These are phyloP conservation scores for Bedellia somnulentella DNA, from an alignment of 2,888 invertebrate species.

Conservation along the genomic window DNA sequence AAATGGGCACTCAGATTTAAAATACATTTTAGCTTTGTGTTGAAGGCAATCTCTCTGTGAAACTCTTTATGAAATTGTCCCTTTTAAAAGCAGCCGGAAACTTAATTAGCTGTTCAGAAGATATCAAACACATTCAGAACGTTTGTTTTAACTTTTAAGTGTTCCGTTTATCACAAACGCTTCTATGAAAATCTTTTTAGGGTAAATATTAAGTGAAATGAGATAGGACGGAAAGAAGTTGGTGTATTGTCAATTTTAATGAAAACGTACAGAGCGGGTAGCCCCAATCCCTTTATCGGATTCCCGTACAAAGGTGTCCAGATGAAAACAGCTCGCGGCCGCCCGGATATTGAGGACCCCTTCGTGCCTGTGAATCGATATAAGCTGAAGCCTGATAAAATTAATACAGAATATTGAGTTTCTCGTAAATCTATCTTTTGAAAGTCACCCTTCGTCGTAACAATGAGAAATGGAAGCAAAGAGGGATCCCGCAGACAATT, in stretches of 20 bases:
- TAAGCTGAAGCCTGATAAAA: slow-evolving; percentile 16
- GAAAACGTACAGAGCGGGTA: slow-evolving; percentile 12
- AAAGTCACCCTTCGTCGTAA: slow-evolving; percentile 4
- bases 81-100: too few species aligned
- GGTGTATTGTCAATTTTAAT: slow-evolving; percentile 13
- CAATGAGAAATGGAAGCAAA: not conserved
- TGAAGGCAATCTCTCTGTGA: too few species aligned
- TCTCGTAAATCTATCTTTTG: slow-evolving; percentile 17
- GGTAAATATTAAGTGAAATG: too few species aligned
- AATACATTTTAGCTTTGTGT: too few species aligned
- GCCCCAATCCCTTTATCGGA: slow-evolving; percentile 18
- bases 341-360: slow-evolving; percentile 20
- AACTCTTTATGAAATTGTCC: too few species aligned
- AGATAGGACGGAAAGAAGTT: too few species aligned
- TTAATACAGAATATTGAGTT: slow-evolving; percentile 17
- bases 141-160: too few species aligned
- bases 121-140: too few species aligned
- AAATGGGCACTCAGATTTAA: too few species aligned
- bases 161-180: too few species aligned
- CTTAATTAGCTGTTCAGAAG: too few species aligned
- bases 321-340: slow-evolving; percentile 18
- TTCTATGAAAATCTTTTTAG: too few species aligned
- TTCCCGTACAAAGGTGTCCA: slow-evolving; percentile 20
- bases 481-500: not conserved
- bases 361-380: slow-evolving; percentile 9